phyloP scores from a whole-genome alignment of 2,797 vertebrate genomes.

The Pagetopsis macropterus region DNA sequence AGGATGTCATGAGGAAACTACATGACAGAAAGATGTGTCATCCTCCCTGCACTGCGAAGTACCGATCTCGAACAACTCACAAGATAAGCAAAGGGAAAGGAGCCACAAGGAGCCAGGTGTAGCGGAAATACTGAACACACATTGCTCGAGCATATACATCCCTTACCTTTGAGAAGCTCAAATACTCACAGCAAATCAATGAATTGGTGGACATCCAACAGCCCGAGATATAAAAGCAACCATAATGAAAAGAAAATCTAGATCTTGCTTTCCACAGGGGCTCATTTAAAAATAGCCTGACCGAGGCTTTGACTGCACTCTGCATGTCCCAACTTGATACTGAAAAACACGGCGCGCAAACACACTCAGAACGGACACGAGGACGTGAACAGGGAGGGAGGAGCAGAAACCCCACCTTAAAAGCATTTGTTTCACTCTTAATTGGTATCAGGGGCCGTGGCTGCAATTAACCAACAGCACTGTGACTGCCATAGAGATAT shows the following conservation, averaged over 20 bases:
- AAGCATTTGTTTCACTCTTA: slow-evolving; percentile 88
- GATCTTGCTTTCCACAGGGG: slow-evolving; percentile 77
- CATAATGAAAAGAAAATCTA: slow-evolving; percentile 74
- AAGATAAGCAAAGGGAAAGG: slow-evolving; percentile 29
- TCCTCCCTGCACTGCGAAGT: slow-evolving; percentile 46
- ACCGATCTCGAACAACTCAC: slow-evolving; percentile 38
- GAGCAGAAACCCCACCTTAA: slow-evolving; percentile 79
- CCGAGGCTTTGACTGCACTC: slow-evolving; percentile 75
- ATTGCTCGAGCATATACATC: slow-evolving; percentile 50
- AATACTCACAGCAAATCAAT: slow-evolving; percentile 78
- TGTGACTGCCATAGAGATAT: slow-evolving; percentile 86
- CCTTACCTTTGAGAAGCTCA: slow-evolving; percentile 82
- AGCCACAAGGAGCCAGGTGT: slow-evolving; percentile 44
- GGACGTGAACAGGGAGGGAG: slow-evolving; percentile 68
- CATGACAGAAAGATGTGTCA: slow-evolving; percentile 65
- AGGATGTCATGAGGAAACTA: slow-evolving; percentile 54
- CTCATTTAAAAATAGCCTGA: slow-evolving; percentile 81
- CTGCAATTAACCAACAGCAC: slow-evolving; percentile 84
- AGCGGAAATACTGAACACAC: slow-evolving; percentile 42
- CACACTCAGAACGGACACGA: slow-evolving; percentile 63
- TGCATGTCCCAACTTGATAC: slow-evolving; percentile 74
- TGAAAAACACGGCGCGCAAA: slow-evolving; percentile 69
- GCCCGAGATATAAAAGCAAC: slow-evolving; percentile 66
- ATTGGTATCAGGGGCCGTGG: slow-evolving; percentile 86
- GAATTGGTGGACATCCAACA: slow-evolving; percentile 72